Percentiles rank a stretch among this genome's conserved stretches.
phyloP scores from a whole-genome alignment of 1,140 invertebrate genomes.

The Probaryconus sp. region DNA sequence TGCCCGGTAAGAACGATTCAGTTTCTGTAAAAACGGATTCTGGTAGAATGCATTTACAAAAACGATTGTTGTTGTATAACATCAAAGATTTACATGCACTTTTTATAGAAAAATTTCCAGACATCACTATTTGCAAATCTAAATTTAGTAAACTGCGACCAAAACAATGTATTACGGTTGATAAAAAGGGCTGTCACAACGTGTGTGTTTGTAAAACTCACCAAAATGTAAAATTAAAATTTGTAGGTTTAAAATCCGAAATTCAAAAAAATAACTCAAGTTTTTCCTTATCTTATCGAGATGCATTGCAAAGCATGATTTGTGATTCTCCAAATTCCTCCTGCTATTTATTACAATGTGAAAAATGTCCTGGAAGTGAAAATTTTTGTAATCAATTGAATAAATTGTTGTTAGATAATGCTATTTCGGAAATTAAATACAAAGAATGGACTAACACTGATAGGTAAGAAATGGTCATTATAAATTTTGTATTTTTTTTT shows the following conservation, averaged over 20 bases:
- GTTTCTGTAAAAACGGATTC: slow-evolving; percentile 41
- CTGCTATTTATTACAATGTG: slow-evolving; percentile 4
- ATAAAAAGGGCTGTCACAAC: slow-evolving; percentile 44
- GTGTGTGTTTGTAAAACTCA: slow-evolving; percentile 31
- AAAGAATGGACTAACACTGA: not conserved
- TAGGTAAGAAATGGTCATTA: too few relatives aligned
- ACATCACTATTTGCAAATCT: slow-evolving; percentile 43
- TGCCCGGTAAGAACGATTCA: slow-evolving; percentile 57
- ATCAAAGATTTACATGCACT: slow-evolving; percentile 43
- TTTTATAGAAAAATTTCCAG: slow-evolving; percentile 49
- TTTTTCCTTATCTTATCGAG: not conserved
- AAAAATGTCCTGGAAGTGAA: not conserved
- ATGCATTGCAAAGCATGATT: not conserved
- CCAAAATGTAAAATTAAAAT: slow-evolving; percentile 30
- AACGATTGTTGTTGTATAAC: slow-evolving; percentile 60
- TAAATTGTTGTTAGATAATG: not conserved
- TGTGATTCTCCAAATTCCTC: not conserved
- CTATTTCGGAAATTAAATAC: not conserved
- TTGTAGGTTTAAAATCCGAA: not conserved
- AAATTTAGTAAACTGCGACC: slow-evolving; percentile 32
- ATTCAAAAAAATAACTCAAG: not conserved
- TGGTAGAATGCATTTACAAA: slow-evolving; percentile 43
- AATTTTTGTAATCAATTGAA: slow-evolving; percentile 1
- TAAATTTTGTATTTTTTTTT: too few relatives aligned
- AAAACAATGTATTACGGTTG: slow-evolving; percentile 44